Evolutionary conservation across 2,797 vertebrate species (phyloP).

Genomic region (Morelia viridis): DNA sequence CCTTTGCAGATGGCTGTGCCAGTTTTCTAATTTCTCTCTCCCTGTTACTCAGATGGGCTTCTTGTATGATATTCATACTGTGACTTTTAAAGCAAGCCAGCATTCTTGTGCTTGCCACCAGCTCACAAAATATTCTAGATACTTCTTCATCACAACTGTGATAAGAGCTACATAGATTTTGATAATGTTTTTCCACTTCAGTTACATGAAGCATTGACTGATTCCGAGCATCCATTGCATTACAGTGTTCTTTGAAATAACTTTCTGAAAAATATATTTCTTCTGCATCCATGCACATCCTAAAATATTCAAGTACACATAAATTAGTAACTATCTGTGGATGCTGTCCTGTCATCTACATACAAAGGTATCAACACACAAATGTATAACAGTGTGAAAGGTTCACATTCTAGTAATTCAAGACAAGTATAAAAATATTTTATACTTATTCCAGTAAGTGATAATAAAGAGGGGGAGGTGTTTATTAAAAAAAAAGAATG

Average conservation of each 20-base stretch:
- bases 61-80: constrained; percentile 27
- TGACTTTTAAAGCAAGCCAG: background rate
- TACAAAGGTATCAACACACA: too few relatives aligned
- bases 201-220: background rate
- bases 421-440: background rate
- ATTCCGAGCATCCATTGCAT: constrained; percentile 10
- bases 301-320: background rate
- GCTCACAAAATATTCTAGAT: background rate
- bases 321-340: too few relatives aligned
- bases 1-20: background rate
- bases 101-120: constrained; percentile 4
- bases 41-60: background rate
- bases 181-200: constrained; percentile 13
- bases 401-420: background rate
- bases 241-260: background rate
- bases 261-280: background rate
- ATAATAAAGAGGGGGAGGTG: background rate
- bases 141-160: constrained; percentile 13
- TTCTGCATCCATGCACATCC: constrained; percentile 5
- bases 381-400: background rate
- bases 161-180: constrained; percentile 34
- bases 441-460: background rate
- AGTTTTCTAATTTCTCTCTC: background rate
- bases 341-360: too few relatives aligned
- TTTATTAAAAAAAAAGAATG: background rate